A percentile compares a stretch with the other conserved stretches of the same genome.
phyloP scores from a whole-genome alignment of 1,140 invertebrate genomes.

The Diuraphis noxia region DNA sequence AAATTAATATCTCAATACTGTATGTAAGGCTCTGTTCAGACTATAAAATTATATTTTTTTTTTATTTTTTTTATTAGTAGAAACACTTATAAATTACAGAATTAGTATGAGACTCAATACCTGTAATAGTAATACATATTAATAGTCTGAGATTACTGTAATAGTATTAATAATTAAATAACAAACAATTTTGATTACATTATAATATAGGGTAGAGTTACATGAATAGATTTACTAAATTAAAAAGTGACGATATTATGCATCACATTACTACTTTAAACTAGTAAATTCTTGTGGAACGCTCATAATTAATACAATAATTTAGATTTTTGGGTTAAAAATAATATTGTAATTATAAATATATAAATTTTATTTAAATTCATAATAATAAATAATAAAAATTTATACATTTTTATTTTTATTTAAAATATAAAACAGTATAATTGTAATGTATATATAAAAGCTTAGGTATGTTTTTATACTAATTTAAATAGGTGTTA shows the following conservation, averaged over 20 bases:
- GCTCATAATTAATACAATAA: neutral
- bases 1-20: neutral
- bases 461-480: neutral
- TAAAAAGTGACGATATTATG: neutral
- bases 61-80: neutral
- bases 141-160: neutral
- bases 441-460: neutral
- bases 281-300: neutral
- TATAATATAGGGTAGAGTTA: neutral
- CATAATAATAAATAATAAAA: conserved; percentile 2
- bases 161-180: neutral
- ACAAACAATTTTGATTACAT: neutral
- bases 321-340: neutral
- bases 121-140: neutral
- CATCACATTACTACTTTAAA: neutral
- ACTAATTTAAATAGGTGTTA: neutral
- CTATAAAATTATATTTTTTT: neutral
- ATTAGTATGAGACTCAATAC: neutral
- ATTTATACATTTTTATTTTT: neutral
- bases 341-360: neutral
- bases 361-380: neutral
- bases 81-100: neutral
- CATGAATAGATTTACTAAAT: neutral
- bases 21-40: neutral
- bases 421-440: conserved; percentile 1